Evolutionary conservation across 2,888 invertebrate species (phyloP), one percentile per base, ranked within the genome.

Genomic region (Rhamphomyia laevipes): DNA sequence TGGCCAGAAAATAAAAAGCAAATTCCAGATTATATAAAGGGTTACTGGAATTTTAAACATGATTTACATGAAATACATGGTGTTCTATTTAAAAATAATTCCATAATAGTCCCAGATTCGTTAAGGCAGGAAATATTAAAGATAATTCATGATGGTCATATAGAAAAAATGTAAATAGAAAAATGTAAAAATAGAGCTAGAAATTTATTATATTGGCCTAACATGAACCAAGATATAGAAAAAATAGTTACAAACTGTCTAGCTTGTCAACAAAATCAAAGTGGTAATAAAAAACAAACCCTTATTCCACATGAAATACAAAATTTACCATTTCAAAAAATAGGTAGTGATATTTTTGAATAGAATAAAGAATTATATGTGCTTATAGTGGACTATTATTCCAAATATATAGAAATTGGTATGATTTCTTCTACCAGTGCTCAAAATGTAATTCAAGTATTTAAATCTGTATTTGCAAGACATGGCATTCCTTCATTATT

Each of bases 1-100:
- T 56, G 51, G 55, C 53, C 55, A 17, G 31, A 50, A 27, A 11
- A 45, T n/a, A 51, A 49, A 50, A 54, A 53, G 17, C 4, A 37
- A 15, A 43, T 55, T 16, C 37, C 48, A 2, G 31, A 45, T 18
- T 13, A 17, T 9, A 23, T 35, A 17, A 49, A 37, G 31, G 46
- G 46, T 10, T 50, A 45, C 43, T 50, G 13, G 37, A 47, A 42
- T 6, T 11, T 45, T 12, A 50, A 35, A 37, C 33, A 50, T 30
- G 46, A 50, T 27, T 23, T 54, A 17, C 49, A 48, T 51, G 30
- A 49, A 16, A 43, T 49, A 30, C 45, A 56, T 47, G 48, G 41
- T 37, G 27, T 53, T 31, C 30, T 57, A 31, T 40, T 53, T 15
- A 49, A 45, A 48, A 48, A 43, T 23, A 21, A 43, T 21, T 17